Evolutionary conservation across 2,888 invertebrate genomes (phyloP), one percentile per base, ranked within the genome.

Genomic region (Chironomus tentans): DNA sequence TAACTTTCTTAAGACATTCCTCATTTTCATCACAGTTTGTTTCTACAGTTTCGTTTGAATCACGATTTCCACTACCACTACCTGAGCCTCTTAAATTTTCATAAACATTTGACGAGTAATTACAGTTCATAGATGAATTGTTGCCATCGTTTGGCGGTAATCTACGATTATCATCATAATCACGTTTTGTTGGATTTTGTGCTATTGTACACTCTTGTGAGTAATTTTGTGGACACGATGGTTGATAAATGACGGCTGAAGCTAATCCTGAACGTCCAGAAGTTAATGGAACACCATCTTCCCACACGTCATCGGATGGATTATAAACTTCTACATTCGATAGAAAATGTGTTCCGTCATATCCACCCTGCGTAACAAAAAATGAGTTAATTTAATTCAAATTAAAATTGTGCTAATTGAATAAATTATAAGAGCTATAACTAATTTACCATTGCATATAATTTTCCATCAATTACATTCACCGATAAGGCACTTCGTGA

Each of bases 221-320:
- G 4, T n/a, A 24, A 48, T n/a, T 47, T 22, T 75, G 65, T 15
- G 46, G 48, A 81, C 90, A 87, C 18, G 90, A 88, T 79, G 91
- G 91, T 81, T 90, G 89, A 84, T 92, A 92, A 80, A 94, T 94
- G 13, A 95, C 94, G 3, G 95, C 95, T 68, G 94, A 92, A 0
- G 95, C 95, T 84, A 96, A 96, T 0, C 97, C 96, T 10, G 95
- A 96, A 72, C 96, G 88, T 10, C 93, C 94, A 4, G 94, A 92
- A 21, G 92, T 90, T 81, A 97, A 88, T 4, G 91, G 88, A 5
- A 91, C 87, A 56, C 94, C 93, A 78, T 88, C 87, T 78, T 87
- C 86, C 97, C 97, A 97, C 18, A 85, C 82, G 83, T 95, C 89
- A 65, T 86, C 87, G 2, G 86, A 85, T 4, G 94, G 93, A 82